Percentiles rank a stretch among this genome's conserved stretches.
Evolutionary conservation across 2,888 invertebrate species (phyloP).

Genomic region (Pristionchus entomophagus): DNA sequence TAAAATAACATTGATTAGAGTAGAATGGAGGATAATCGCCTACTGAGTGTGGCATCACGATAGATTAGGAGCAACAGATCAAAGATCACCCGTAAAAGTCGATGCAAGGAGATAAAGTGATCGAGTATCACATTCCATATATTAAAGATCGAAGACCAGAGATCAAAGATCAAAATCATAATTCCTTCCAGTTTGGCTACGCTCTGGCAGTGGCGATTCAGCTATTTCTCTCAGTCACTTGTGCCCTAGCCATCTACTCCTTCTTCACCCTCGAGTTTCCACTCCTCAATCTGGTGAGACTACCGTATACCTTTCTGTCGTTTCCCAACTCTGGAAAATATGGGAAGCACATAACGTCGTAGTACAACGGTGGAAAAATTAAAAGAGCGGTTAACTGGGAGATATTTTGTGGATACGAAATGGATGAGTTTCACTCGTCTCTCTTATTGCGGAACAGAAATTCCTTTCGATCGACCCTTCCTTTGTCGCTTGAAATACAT

Average conservation of each 20-base stretch:
- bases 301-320: not conserved
- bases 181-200: not conserved
- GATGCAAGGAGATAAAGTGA: no score
- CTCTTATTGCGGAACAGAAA: no score
- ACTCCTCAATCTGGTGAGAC: conserved; percentile 66
- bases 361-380: no score
- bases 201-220: conserved; percentile 44
- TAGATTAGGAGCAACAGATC: no score
- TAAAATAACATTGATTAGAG: no score
- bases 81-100: no score
- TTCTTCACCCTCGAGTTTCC: conserved; percentile 73
- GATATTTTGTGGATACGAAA: not conserved
- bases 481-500: no score
- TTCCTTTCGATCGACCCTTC: no score
- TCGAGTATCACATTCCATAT: not conserved
- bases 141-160: not conserved
- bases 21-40: no score
- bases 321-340: no score
- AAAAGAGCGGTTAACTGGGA: no score
- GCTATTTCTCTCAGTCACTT: conserved; percentile 37
- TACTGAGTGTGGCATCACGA: not conserved
- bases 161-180: not conserved
- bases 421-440: not conserved
- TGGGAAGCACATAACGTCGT: no score
- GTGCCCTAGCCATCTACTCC: conserved; percentile 63